Conservation (phyloP, 2,888 invertebrate species). For the Spodoptera exigua region DNA sequence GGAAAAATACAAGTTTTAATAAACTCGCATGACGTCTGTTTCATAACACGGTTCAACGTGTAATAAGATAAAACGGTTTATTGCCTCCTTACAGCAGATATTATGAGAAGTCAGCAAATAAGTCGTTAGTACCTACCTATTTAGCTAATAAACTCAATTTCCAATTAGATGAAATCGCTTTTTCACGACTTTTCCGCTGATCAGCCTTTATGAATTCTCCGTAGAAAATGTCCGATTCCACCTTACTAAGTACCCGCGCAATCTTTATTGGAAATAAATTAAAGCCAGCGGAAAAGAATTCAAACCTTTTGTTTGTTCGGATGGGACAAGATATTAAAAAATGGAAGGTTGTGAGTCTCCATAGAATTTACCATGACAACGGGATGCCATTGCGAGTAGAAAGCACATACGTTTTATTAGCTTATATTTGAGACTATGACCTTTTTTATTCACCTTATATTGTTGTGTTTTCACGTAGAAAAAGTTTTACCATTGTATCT, state of each 20-base stretch:
- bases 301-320: slow-evolving; percentile 58
- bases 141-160: slow-evolving; percentile 69
- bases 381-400: slow-evolving; percentile 33
- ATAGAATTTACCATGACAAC: slow-evolving; percentile 46
- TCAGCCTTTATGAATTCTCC: slow-evolving; percentile 70
- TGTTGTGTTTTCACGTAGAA: slow-evolving; percentile 50
- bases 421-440: slow-evolving; percentile 56
- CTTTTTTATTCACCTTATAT: slow-evolving; percentile 52
- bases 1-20: slow-evolving; percentile 43
- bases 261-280: slow-evolving; percentile 75
- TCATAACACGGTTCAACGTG: slow-evolving; percentile 38
- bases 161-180: slow-evolving; percentile 72
- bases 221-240: slow-evolving; percentile 54
- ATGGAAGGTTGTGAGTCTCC: slow-evolving; percentile 47
- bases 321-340: slow-evolving; percentile 55
- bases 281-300: slow-evolving; percentile 68
- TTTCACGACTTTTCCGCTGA: slow-evolving; percentile 69
- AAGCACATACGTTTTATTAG: slow-evolving; percentile 55
- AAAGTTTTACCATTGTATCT: slow-evolving; percentile 53
- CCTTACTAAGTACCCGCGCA: slow-evolving; percentile 59
- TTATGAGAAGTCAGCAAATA: slow-evolving; percentile 51
- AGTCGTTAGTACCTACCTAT: slow-evolving; percentile 53
- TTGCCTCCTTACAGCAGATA: slow-evolving; percentile 52
- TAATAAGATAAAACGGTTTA: slow-evolving; percentile 44
- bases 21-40: slow-evolving; percentile 42